phyloP scores from a whole-genome alignment of 2,113 vertebrate genomes.

The Phodopus roborovskii region DNA sequence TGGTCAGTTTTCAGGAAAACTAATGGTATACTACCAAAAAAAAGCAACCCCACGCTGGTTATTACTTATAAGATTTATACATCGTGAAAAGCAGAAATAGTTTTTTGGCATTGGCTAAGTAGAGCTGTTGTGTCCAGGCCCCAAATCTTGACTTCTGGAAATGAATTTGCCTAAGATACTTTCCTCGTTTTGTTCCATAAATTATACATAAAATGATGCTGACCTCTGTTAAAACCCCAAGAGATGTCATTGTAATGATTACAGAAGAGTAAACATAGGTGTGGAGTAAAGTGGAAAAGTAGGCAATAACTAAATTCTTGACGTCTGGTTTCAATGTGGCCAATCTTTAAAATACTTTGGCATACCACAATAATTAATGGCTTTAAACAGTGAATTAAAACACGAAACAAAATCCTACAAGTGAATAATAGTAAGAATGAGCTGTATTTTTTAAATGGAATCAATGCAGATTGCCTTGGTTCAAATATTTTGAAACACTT shows the following conservation, averaged over 20 bases:
- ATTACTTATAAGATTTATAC: conserved; percentile 87
- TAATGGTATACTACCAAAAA: conserved; percentile 79
- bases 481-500: conserved; percentile 74
- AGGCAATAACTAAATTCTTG: conserved; percentile 56
- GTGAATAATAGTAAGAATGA: conserved; percentile 74
- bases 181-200: conserved; percentile 81
- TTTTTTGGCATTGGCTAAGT: conserved; percentile 84
- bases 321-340: conserved; percentile 79
- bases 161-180: conserved; percentile 80
- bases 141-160: conserved; percentile 83
- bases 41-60: conserved; percentile 83
- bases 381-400: conserved; percentile 76
- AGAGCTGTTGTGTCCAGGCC: conserved; percentile 83
- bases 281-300: conserved; percentile 73
- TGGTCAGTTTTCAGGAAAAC: conserved; percentile 83
- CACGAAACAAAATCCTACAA: conserved; percentile 79
- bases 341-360: conserved; percentile 80
- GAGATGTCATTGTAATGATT: conserved; percentile 77
- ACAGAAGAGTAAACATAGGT: conserved; percentile 75
- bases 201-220: conserved; percentile 84
- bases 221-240: conserved; percentile 79
- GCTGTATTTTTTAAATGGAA: conserved; percentile 70
- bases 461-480: conserved; percentile 64
- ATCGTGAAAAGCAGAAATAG: conserved; percentile 84
- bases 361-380: conserved; percentile 79